phyloP scores from a whole-genome alignment of 2,113 vertebrate species.

The Silurus glanis region DNA sequence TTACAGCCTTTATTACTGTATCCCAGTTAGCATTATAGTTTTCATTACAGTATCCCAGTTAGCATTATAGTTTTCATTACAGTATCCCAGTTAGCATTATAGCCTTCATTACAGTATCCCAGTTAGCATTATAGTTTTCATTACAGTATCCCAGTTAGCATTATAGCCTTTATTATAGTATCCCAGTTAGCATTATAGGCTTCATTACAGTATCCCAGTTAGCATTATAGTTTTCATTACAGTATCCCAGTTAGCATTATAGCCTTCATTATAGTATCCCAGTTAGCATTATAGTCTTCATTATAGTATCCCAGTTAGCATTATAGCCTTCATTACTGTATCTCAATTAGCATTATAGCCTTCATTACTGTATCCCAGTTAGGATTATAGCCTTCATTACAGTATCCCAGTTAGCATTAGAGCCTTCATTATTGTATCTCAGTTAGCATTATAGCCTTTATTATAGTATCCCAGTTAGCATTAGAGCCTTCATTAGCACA shows the following conservation, averaged over 20 bases:
- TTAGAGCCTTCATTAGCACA: neutral
- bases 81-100: neutral
- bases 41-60: neutral
- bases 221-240: neutral
- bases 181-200: neutral
- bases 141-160: neutral
- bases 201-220: neutral
- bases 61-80: neutral
- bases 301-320: neutral
- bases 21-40: neutral
- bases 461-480: neutral
- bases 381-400: neutral
- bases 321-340: neutral
- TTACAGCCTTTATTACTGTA: neutral
- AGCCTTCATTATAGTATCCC: neutral
- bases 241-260: neutral
- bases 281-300: neutral
- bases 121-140: neutral
- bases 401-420: neutral
- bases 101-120: neutral
- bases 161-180: neutral
- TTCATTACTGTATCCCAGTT: too few relatives aligned
- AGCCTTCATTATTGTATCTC: neutral
- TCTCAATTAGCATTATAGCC: neutral
- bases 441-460: neutral